These are phyloP conservation scores for Protonemura montana DNA, from an alignment of 2,888 invertebrate species.

Conservation along the genomic window DNA sequence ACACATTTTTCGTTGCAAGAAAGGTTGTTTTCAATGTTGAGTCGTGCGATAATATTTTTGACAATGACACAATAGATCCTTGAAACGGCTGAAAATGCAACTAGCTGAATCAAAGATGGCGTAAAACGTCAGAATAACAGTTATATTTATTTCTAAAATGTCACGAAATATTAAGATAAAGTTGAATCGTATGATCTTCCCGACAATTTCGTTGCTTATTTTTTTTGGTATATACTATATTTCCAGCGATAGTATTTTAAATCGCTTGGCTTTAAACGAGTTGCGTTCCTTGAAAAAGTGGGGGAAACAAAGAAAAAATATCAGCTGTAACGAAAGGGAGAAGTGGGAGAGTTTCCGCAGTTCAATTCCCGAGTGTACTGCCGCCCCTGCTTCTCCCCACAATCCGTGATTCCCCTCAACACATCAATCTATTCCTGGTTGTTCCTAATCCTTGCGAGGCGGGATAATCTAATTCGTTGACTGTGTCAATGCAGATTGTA, in stretches of 20 bases:
- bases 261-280: too few relatives aligned
- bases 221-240: too few relatives aligned
- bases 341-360: not conserved
- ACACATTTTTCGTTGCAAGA: not conserved
- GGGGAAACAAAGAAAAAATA: not conserved
- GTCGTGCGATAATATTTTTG: not conserved
- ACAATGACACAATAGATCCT: slow-evolving; percentile 20
- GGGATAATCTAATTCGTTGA: not conserved
- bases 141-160: not conserved
- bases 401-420: not conserved
- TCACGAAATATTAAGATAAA: not conserved
- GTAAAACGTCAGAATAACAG: not conserved
- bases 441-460: not conserved
- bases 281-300: not conserved
- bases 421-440: not conserved
- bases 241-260: too few relatives aligned
- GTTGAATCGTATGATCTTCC: too few relatives aligned
- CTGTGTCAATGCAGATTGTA: not conserved
- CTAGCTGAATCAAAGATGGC: not conserved
- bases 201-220: too few relatives aligned
- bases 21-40: not conserved
- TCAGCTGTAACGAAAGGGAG: not conserved
- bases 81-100: not conserved
- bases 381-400: not conserved
- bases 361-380: not conserved